phyloP scores from a whole-genome alignment of 2,113 vertebrate species.

The Erythrocebus patas region DNA sequence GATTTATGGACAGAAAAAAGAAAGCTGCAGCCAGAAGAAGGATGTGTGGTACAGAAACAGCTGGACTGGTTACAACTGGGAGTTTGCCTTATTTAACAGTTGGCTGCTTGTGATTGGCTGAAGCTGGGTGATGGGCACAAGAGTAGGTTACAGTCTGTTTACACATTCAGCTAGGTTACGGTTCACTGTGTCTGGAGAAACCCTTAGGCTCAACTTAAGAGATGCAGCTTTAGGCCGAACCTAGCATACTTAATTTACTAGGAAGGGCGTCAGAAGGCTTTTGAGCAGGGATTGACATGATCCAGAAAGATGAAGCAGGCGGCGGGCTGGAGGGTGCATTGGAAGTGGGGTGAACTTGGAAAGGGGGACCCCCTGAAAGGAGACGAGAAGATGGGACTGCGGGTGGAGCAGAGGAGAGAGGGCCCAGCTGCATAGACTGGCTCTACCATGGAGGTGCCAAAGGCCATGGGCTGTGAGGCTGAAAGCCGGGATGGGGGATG shows the following conservation, averaged over 20 bases:
- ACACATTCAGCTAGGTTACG: neutral
- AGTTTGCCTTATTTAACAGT: neutral
- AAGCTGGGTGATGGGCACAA: neutral
- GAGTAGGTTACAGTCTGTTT: neutral
- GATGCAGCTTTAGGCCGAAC: neutral
- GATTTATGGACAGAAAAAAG: neutral
- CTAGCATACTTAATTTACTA: neutral
- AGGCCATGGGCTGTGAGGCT: neutral
- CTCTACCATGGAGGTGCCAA: neutral
- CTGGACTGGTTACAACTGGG: neutral
- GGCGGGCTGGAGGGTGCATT: neutral
- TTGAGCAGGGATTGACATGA: neutral
- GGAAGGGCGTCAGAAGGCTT: neutral
- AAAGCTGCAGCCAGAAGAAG: neutral
- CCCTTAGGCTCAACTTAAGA: neutral
- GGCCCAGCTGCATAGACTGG: neutral
- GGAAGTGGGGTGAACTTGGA: neutral
- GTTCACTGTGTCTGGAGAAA: neutral
- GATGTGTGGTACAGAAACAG: neutral
- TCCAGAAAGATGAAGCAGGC: neutral
- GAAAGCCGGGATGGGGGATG: too few relatives aligned
- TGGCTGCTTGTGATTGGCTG: neutral
- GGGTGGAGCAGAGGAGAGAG: too few relatives aligned
- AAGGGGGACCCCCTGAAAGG: neutral
- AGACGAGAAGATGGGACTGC: neutral